Evolutionary conservation across 1,140 invertebrate species (phyloP).

Genomic region (Nebria ingens): DNA sequence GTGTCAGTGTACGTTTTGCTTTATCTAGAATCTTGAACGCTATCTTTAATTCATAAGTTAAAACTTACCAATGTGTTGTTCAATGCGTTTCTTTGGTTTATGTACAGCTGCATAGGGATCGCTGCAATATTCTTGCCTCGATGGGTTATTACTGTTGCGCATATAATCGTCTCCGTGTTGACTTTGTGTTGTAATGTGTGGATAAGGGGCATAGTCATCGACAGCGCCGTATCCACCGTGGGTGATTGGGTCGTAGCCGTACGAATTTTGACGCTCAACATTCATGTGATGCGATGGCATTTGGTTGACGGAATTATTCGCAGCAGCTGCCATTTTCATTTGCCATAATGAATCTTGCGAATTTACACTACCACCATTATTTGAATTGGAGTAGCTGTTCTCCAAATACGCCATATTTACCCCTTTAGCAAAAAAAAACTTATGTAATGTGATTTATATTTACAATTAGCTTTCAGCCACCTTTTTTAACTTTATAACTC

Average conservation of each 20-base stretch:
- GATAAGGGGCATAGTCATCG: constrained; percentile 78
- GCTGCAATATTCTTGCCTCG: constrained; percentile 72
- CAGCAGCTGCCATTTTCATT: constrained; percentile 72
- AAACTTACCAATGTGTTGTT: constrained; percentile 65
- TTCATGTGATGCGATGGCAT: constrained; percentile 42
- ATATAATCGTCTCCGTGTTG: constrained; percentile 53
- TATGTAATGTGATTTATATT: constrained; percentile 12
- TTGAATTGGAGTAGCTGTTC: constrained; percentile 84
- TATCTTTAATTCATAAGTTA: not conserved
- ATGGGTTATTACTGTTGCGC: constrained; percentile 65
- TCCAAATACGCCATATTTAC: constrained; percentile 82
- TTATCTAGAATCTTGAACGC: no score
- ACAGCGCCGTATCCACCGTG: constrained; percentile 72
- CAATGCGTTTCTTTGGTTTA: constrained; percentile 73
- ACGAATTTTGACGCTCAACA: constrained; percentile 49
- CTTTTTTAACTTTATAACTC: no score
- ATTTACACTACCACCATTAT: constrained; percentile 86
- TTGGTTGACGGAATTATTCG: constrained; percentile 45
- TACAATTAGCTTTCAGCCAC: no score
- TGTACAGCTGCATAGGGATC: constrained; percentile 78
- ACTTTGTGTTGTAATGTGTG: constrained; percentile 57
- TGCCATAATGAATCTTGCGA: constrained; percentile 93
- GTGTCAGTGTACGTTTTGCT: no score
- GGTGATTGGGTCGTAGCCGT: constrained; percentile 64
- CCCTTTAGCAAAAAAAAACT: constrained; percentile 37